Conservation (phyloP, 1,140 invertebrate species). For the Macrobrachium rosenbergii region DNA sequence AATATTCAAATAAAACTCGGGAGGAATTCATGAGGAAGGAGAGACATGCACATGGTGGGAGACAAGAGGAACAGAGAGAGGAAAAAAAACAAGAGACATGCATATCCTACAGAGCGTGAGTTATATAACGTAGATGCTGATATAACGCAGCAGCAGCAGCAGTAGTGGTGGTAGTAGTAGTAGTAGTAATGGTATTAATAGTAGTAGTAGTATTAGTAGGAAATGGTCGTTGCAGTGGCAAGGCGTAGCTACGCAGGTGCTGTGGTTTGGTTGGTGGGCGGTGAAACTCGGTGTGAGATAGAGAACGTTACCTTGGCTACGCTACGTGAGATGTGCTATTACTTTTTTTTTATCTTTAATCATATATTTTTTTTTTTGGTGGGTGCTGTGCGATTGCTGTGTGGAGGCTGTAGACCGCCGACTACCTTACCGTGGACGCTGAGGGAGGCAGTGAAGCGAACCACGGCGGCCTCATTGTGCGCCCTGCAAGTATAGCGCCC, state of each 20-base stretch:
- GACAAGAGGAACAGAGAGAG: not conserved
- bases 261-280: constrained; percentile 43
- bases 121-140: constrained; percentile 19
- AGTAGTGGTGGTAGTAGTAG: not conserved
- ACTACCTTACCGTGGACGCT: constrained; percentile 70
- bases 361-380: not conserved
- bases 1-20: no score
- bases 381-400: constrained; percentile 37
- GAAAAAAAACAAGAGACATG: not conserved
- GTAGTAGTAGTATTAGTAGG: no score
- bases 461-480: constrained; percentile 73
- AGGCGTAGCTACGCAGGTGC: constrained; percentile 54
- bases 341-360: no score
- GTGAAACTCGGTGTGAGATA: constrained; percentile 17
- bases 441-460: constrained; percentile 71
- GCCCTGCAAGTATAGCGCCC: constrained; percentile 92
- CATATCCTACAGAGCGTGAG: constrained; percentile 24
- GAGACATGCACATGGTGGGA: not conserved
- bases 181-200: no score
- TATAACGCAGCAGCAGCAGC: constrained; percentile 32
- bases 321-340: constrained; percentile 47
- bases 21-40: not conserved
- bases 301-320: constrained; percentile 42
- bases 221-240: constrained; percentile 29
- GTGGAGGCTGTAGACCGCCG: constrained; percentile 6